These are phyloP conservation scores for Eupithecia inturbata DNA, from an alignment of 2,888 invertebrate species.

Conservation along the genomic window DNA sequence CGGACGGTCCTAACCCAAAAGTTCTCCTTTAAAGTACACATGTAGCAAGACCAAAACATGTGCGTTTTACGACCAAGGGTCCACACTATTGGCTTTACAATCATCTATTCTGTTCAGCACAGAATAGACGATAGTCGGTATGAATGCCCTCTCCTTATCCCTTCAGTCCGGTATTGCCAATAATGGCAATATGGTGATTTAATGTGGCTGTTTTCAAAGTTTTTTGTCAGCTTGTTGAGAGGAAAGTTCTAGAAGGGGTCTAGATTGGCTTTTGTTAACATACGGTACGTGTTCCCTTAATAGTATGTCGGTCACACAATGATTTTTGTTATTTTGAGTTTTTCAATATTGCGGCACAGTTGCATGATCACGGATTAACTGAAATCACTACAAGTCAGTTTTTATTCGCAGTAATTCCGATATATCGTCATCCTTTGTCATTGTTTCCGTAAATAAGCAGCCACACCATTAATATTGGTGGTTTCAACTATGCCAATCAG, in stretches of 20 bases:
- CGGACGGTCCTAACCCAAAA: slow-evolving; percentile 78
- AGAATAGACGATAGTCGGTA: not conserved
- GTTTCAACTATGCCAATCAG: no score
- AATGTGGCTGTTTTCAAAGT: slow-evolving; percentile 33
- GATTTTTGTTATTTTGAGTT: no score
- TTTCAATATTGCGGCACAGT: no score
- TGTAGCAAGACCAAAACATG: slow-evolving; percentile 75
- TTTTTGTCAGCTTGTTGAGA: slow-evolving; percentile 6
- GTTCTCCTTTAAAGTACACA: slow-evolving; percentile 78
- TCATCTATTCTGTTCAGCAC: not conserved
- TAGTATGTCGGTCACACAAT: no score
- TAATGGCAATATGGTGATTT: slow-evolving; percentile 37
- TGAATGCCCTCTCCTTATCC: slow-evolving; percentile 66
- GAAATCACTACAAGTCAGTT: no score
- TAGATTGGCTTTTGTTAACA: not conserved
- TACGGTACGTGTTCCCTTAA: not conserved
- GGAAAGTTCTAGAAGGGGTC: not conserved
- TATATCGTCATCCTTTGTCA: no score
- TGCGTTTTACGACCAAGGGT: slow-evolving; percentile 77
- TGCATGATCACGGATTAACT: no score
- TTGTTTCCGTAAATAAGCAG: no score
- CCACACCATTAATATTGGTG: no score
- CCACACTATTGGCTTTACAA: slow-evolving; percentile 62
- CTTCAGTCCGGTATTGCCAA: slow-evolving; percentile 47
- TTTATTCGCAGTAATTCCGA: no score